Conservation (phyloP, 2,797 vertebrate genomes). For the Sebastes matsubarae region DNA sequence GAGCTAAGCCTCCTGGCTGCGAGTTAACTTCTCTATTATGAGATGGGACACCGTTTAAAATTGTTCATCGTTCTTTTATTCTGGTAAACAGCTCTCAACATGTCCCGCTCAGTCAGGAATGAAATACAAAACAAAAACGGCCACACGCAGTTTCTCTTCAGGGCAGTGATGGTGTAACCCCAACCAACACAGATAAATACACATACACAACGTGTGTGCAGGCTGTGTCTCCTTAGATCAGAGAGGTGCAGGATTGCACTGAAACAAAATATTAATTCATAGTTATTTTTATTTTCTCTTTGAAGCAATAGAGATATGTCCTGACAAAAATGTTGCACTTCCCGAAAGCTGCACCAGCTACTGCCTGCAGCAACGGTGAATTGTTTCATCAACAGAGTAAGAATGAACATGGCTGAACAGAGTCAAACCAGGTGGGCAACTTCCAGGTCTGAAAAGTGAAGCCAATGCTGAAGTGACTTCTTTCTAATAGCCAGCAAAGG, state of each 20-base stretch:
- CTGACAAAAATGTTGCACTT: neutral
- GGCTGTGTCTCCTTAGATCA: neutral
- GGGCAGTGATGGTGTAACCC: neutral
- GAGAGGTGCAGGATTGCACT: neutral
- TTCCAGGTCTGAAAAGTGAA: too few relatives aligned
- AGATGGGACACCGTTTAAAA: neutral
- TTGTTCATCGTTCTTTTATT: constrained; percentile 2
- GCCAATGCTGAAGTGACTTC: too few relatives aligned
- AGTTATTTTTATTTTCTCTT: neutral
- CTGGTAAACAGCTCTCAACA: constrained; percentile 2
- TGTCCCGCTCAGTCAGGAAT: neutral
- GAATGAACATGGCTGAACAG: neutral
- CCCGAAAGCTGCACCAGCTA: neutral
- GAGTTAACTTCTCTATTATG: neutral
- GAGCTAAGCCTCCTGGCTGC: neutral
- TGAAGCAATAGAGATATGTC: neutral
- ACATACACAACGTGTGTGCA: neutral
- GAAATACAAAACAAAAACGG: constrained; percentile 15
- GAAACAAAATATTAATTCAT: neutral
- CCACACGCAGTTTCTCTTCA: neutral
- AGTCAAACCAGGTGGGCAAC: neutral
- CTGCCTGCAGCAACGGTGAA: neutral
- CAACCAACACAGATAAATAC: neutral
- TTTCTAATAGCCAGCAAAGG: too few relatives aligned
- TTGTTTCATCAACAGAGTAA: neutral